phyloP scores from a whole-genome alignment of 2,113 vertebrate species.

The Bufo gargarizans region DNA sequence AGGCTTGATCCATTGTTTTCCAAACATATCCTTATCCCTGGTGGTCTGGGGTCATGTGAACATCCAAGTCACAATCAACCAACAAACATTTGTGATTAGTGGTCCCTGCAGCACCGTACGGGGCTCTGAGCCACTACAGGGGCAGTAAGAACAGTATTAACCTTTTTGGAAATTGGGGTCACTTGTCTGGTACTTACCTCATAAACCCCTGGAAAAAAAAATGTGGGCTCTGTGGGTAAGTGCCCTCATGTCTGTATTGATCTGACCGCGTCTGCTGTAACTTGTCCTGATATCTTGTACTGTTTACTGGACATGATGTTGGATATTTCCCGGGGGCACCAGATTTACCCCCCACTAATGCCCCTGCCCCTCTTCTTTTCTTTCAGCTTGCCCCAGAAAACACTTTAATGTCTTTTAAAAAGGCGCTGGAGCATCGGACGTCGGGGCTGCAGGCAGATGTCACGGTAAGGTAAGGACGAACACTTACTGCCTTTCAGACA shows the following conservation, averaged over 20 bases:
- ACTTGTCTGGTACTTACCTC: no score
- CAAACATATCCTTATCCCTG: not conserved
- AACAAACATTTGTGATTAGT: no score
- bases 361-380: not conserved
- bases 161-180: no score
- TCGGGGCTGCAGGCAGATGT: slow-evolving; percentile 88
- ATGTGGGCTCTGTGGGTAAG: no score
- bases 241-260: no score
- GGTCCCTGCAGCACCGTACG: no score
- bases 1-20: not conserved
- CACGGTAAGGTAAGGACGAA: slow-evolving; percentile 78
- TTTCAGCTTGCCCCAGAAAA: slow-evolving; percentile 92
- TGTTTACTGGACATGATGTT: not conserved
- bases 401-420: slow-evolving; percentile 92
- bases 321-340: not conserved
- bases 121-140: no score
- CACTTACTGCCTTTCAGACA: not conserved
- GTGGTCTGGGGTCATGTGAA: not conserved
- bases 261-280: no score
- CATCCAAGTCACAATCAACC: no score
- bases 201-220: no score
- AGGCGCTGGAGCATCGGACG: slow-evolving; percentile 85
- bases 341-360: not conserved
- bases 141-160: no score
- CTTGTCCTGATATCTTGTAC: no score